Conservation (phyloP, 2,113 vertebrate genomes). For the Coryphaenoides rupestris region DNA sequence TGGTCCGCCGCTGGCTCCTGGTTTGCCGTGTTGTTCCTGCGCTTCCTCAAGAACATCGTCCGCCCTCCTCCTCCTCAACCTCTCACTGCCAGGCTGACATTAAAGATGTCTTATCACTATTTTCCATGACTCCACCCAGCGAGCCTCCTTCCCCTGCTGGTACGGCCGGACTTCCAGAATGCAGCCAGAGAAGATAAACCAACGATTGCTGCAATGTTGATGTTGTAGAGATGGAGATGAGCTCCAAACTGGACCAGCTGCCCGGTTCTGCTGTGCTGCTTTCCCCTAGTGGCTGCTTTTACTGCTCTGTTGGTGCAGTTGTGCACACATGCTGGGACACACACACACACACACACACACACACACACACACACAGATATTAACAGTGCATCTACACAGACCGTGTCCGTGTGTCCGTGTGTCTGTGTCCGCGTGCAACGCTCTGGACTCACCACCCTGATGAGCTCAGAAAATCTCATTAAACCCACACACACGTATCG, state of each 20-base stretch:
- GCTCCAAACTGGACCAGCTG: conserved; percentile 2
- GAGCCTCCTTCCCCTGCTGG: too few species aligned
- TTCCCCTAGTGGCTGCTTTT: background rate
- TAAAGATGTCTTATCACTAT: conserved; percentile 38
- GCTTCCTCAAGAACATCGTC: conserved; percentile 47
- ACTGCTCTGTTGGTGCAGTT: background rate
- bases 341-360: conserved; percentile 19
- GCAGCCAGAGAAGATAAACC: too few species aligned
- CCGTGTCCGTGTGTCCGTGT: conserved; percentile 37
- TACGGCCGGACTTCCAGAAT: too few species aligned
- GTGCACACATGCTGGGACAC: background rate
- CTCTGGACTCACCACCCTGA: too few species aligned
- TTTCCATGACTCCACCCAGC: conserved; percentile 16
- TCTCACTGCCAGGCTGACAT: conserved; percentile 18
- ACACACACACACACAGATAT: too few species aligned
- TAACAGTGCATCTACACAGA: conserved; percentile 25
- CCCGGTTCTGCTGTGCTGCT: too few species aligned
- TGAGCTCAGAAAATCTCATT: too few species aligned
- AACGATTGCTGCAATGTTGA: background rate
- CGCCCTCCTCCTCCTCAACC: conserved; percentile 16
- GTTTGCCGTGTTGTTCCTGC: conserved; percentile 22
- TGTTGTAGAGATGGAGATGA: background rate
- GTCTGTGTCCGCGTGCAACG: too few species aligned
- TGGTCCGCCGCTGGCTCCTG: too few species aligned
- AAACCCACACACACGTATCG: too few species aligned